Evolutionary conservation across 2,888 invertebrate species (phyloP), one percentile per base, ranked within the genome.

Genomic region (Achlya flavicornis): DNA sequence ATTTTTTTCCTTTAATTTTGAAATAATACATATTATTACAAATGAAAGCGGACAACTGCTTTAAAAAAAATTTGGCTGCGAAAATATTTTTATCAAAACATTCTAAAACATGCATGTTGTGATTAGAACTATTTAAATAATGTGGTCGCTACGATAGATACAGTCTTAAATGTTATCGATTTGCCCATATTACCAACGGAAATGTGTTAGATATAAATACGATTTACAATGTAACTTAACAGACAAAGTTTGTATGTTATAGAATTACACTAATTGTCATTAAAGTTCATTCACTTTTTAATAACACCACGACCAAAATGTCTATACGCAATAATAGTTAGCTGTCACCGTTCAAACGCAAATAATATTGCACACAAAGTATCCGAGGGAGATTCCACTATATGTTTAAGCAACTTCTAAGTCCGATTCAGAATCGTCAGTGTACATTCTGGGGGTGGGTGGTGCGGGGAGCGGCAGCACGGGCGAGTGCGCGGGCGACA

Each of bases 361-460:
- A 53, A 53, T 19, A 19, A 48, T 48, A 48, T 48, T 48, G 48
- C 48, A 48, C 48, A 7, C 7, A 19, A 5, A 10, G 19, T n/a
- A 3, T 4, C 19, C 53, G 19, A 53, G 12, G 41, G 41, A 3
- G 2, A n/a, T 53, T 19, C 58, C 62, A 68, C 53, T 53, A 63
- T 69, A 19, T 0, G 62, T 77, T 92, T 95, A 97, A 88, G 97
- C 97, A 64, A 97, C 97, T 90, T 97, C 97, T 63, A 97, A 93
- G 80, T 97, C 97, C 0, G 97, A 97, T 71, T 97, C 97, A 78
- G 97, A 97, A 76, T 96, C 96, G 75, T 96, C 96, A 73, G 95
- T 95, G 81, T 95, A 95, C 58, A 85, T 80, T 11, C 89, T 82
- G 3, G 89, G 87, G 64, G 94, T 83, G 4, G 84, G 85, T 0